Evolutionary conservation across 2,888 invertebrate genomes (phyloP).

Genomic region (Habroteleia sp.): DNA sequence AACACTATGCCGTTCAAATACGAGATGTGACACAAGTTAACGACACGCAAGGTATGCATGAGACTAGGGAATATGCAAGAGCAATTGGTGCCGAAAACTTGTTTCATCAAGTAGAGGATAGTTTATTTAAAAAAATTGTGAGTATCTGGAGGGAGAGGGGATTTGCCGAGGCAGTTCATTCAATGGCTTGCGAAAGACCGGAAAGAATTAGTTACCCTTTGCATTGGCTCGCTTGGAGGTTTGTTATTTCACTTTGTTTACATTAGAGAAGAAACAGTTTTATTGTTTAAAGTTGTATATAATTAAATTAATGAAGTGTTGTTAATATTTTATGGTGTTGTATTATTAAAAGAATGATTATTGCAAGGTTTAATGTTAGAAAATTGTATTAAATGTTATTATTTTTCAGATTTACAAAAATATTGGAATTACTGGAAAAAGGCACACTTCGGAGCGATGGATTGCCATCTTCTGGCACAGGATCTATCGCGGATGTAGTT

Average conservation of each 20-base stretch:
- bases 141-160: conserved; percentile 90
- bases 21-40: conserved; percentile 87
- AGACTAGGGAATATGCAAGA: conserved; percentile 83
- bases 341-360: too few species aligned
- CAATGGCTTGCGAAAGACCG: conserved; percentile 83
- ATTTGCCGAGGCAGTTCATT: conserved; percentile 85
- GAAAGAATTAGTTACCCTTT: conserved; percentile 82
- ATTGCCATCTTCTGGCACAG: conserved; percentile 73
- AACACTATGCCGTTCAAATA: too few species aligned
- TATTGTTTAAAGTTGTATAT: conserved; percentile 8
- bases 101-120: conserved; percentile 86
- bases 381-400: too few species aligned
- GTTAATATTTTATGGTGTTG: too few species aligned
- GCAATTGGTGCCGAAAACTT: conserved; percentile 82
- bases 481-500: conserved; percentile 76
- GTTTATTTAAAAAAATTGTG: conserved; percentile 87
- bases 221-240: conserved; percentile 78
- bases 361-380: too few species aligned
- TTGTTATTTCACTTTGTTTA: too few species aligned
- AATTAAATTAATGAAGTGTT: too few species aligned
- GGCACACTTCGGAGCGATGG: conserved; percentile 74
- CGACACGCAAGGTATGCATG: conserved; percentile 85
- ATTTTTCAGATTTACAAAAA: conserved; percentile 70
- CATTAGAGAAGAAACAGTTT: too few species aligned
- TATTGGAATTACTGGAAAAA: conserved; percentile 74